Base-by-base conservation (phyloP, 1,140 invertebrate genomes). In the Diachasmimorpha longicaudata region DNA sequence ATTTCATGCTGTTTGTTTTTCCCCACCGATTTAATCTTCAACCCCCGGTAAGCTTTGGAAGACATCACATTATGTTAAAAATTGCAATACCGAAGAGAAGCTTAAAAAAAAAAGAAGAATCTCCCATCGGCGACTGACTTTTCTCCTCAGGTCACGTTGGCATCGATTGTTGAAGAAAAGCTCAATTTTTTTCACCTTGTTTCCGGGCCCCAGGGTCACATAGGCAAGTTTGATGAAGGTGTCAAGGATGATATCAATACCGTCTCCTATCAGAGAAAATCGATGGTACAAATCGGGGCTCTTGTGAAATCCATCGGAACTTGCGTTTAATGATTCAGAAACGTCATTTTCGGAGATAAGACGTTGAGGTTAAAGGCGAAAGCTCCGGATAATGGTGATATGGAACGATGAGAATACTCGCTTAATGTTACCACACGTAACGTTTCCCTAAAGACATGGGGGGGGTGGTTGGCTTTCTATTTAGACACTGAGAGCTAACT, bases 401-500 rank as follows among this genome's bases (percentile, higher is more conserved):
- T 25, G 13, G 19, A 6, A 13, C 58, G 10, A 31, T 63, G 58
- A 25, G 58, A 63, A 63, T 63, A 31, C 58, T 63, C 23, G 58
- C 21, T 63, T 63, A 63, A 63, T 63, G 23, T 63, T 63, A 63
- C 58, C 58, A 63, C 58, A 63, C 58, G 58, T 63, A 63, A 63
- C 23, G 58, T 25, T 63, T 63, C 58, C 58, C 58, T 63, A 63
- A 63, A 63, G 58, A 63, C 58, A 52, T 63, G 58, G 23, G 58
- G 23, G 58, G 23, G 58, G 23, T 63, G 19, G 23, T 16, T 63
- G 19, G 10, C 58, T 63, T 19, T 11, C 58, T 23, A 44, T 76
- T 67, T 76, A 66, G 55, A 69, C 19, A 39, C 66, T 66, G 58
- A 16, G 44, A 79, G 80, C 83, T 81, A 82, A 79, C 82, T 84